These are phyloP conservation scores for Drosophila ustulata DNA, from an alignment of 2,888 invertebrate genomes.

Conservation along the genomic window DNA sequence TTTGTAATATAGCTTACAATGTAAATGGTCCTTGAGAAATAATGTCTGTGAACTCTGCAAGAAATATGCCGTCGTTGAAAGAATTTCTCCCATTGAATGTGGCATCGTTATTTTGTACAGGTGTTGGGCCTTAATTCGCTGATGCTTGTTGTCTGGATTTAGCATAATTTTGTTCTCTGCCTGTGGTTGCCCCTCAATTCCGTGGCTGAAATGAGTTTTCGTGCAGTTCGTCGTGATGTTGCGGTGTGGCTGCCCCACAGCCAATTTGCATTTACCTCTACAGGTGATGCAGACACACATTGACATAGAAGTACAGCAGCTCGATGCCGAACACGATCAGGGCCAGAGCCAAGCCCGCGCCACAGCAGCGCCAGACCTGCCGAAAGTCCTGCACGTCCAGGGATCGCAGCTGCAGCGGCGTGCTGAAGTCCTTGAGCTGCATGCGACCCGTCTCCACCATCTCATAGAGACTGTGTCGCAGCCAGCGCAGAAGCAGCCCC, in stretches of 20 bases:
- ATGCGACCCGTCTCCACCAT: constrained; percentile 57
- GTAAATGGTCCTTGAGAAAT: too few species aligned
- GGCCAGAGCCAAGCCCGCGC: constrained; percentile 36
- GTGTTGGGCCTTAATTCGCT: constrained; percentile 36
- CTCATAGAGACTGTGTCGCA: constrained; percentile 50
- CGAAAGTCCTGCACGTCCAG: constrained; percentile 45
- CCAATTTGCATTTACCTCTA: constrained; percentile 74
- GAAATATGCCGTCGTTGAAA: not conserved
- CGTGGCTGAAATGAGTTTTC: constrained; percentile 59
- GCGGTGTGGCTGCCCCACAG: constrained; percentile 65
- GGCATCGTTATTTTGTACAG: constrained; percentile 7
- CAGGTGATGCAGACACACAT: constrained; percentile 55
- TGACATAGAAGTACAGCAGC: constrained; percentile 57
- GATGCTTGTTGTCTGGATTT: constrained; percentile 35
- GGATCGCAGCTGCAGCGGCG: not conserved
- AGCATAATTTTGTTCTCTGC: constrained; percentile 61
- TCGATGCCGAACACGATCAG: constrained; percentile 44
- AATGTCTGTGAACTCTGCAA: too few species aligned
- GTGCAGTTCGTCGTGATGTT: constrained; percentile 68
- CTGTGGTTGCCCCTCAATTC: constrained; percentile 58
- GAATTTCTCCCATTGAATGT: not conserved
- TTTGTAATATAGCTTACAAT: too few species aligned
- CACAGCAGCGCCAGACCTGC: constrained; percentile 18
- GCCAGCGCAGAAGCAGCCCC: constrained; percentile 48
- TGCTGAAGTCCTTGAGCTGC: constrained; percentile 56